These are phyloP conservation scores for Spisula subtruncata DNA, from an alignment of 2,888 invertebrate species.

Conservation along the genomic window DNA sequence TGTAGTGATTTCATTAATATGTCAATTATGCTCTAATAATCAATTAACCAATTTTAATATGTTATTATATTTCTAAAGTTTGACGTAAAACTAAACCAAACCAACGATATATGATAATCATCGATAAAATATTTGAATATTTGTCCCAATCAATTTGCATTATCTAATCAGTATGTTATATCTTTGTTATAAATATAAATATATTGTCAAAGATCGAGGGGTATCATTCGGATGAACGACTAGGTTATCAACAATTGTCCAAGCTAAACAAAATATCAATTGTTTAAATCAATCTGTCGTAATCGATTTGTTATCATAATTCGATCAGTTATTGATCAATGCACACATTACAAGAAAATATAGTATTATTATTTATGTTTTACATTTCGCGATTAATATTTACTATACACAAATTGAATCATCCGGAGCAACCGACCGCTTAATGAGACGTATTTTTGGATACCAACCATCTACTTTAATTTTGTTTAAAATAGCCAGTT, in stretches of 20 bases:
- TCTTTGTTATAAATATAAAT: neutral
- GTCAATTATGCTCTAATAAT: neutral
- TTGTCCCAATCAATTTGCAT: neutral
- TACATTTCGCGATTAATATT: too few species aligned
- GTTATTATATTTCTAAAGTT: neutral
- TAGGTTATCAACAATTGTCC: neutral
- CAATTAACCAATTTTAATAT: neutral
- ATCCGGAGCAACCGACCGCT: too few species aligned
- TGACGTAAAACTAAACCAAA: neutral
- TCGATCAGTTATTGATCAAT: neutral
- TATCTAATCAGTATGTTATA: neutral
- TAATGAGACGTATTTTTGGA: too few species aligned
- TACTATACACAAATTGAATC: too few species aligned
- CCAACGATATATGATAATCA: neutral
- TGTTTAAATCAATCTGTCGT: neutral
- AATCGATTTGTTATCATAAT: neutral
- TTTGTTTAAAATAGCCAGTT: too few species aligned
- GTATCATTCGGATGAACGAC: neutral
- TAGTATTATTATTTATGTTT: too few species aligned
- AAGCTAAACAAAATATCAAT: neutral
- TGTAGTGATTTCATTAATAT: neutral
- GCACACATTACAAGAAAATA: too few species aligned
- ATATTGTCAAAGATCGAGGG: neutral
- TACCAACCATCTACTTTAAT: too few species aligned
- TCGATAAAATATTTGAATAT: neutral